phyloP scores from a whole-genome alignment of 2,888 invertebrate genomes.

The Cyclophora albipunctata region DNA sequence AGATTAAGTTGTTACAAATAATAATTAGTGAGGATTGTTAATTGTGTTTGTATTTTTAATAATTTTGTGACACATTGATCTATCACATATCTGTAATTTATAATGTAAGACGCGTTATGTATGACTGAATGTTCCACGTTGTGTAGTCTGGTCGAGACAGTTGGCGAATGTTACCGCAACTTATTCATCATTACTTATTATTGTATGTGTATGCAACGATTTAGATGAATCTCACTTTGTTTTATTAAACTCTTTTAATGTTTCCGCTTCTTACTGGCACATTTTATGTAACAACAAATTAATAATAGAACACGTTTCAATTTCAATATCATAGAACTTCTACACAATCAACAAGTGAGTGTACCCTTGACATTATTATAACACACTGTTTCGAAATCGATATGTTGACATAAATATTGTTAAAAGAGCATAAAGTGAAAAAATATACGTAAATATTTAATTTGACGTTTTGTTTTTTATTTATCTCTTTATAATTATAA shows the following conservation, averaged over 20 bases:
- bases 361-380: slow-evolving; percentile 32
- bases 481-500: slow-evolving; percentile 24
- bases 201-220: slow-evolving; percentile 35
- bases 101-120: slow-evolving; percentile 28
- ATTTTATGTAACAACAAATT: slow-evolving; percentile 38
- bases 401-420: slow-evolving; percentile 63
- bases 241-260: slow-evolving; percentile 39
- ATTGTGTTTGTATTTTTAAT: slow-evolving; percentile 66
- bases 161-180: slow-evolving; percentile 37
- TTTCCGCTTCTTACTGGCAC: slow-evolving; percentile 49
- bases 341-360: slow-evolving; percentile 26
- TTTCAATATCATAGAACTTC: slow-evolving; percentile 32
- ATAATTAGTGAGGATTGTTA: slow-evolving; percentile 65
- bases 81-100: slow-evolving; percentile 56
- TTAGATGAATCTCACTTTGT: slow-evolving; percentile 47
- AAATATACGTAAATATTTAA: slow-evolving; percentile 74
- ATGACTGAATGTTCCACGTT: slow-evolving; percentile 36
- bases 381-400: slow-evolving; percentile 49
- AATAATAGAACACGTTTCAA: slow-evolving; percentile 30
- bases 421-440: slow-evolving; percentile 64
- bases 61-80: slow-evolving; percentile 36
- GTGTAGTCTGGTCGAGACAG: slow-evolving; percentile 24
- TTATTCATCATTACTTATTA: slow-evolving; percentile 19
- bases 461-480: slow-evolving; percentile 41
- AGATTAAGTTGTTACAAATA: slow-evolving; percentile 63